A percentile compares a stretch with the other conserved stretches of the same genome.
phyloP scores from a whole-genome alignment of 2,888 invertebrate genomes.

The Lithosia quadra region DNA sequence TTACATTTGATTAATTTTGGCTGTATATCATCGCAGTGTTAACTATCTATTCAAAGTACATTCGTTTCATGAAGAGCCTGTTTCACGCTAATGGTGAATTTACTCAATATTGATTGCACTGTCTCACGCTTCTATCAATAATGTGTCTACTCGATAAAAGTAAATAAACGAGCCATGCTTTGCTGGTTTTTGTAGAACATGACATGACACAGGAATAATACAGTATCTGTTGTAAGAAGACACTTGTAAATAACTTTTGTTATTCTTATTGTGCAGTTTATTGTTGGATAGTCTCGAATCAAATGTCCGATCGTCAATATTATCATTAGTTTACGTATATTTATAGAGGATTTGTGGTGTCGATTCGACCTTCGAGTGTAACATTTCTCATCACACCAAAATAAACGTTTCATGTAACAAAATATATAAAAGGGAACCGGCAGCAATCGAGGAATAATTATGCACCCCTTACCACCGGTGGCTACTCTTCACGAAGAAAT shows the following conservation, averaged over 20 bases:
- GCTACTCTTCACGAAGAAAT: neutral
- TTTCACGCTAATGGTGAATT: neutral
- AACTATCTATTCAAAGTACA: too few species aligned
- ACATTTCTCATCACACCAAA: conserved; percentile 4
- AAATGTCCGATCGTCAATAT: neutral
- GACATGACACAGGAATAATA: neutral
- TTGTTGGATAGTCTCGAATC: neutral
- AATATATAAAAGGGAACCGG: neutral
- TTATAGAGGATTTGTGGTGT: neutral
- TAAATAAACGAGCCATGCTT: neutral
- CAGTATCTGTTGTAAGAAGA: neutral
- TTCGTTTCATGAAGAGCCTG: neutral
- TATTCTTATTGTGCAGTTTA: neutral
- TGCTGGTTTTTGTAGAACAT: neutral
- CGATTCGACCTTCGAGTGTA: neutral
- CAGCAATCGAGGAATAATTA: neutral
- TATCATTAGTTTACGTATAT: neutral
- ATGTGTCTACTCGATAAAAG: neutral
- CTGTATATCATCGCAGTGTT: too few species aligned
- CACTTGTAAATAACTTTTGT: neutral
- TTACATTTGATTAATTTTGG: too few species aligned
- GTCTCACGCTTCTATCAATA: conserved; percentile 4
- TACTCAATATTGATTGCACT: neutral
- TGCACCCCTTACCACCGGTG: neutral
- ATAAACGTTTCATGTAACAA: conserved; percentile 1